Base-by-base conservation (phyloP, 1,140 invertebrate genomes). In the Drosophila burlai region DNA sequence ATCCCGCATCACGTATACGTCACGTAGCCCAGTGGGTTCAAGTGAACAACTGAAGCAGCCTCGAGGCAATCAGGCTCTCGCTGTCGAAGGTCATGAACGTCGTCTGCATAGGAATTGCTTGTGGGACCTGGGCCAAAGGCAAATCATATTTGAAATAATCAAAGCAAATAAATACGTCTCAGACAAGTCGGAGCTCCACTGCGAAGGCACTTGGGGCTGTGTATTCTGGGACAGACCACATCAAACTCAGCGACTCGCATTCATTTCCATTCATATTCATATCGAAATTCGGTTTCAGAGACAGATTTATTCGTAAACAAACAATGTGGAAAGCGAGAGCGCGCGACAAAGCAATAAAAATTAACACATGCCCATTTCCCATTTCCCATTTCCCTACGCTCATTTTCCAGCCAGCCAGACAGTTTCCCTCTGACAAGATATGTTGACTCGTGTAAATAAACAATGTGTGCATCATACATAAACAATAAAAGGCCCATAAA, bases 331-430 rank as follows among this genome's bases (percentile, higher is more conserved):
- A 43, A n/a, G 16, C 1, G n/a, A 38, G 15, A 5, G 34, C 58
- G 65, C 62, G 83, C 80, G 83, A 86, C 83, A 87, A 66, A 80
- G 74, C 75, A 61, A 85, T 87, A 76, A 87, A 83, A 83, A 80
- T 80, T 63, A 83, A 76, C 76, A 80, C 81, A 83, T 81, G 69
- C 68, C 63, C 24, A 45, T 66, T 68, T 57, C 40, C 52, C 24
- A 45, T 66, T 68, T 57, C 40, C 52, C 55, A 29, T 63, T 66
- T 57, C 54, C 36, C 54, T 10, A 34, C 18, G 26, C 34, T 16
- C 59, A 50, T 66, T 83, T 55, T 36, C 31, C 40, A 55, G 15
- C 13, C 49, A 52, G 13, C n/a, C 31, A 54, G 21, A 21, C 34
- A 24, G 50, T 67, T 67, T 59, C 29, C 42, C 45, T 15, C 54